Conservation (phyloP, 2,888 invertebrate genomes). For the Sphecodes monilicornis region DNA sequence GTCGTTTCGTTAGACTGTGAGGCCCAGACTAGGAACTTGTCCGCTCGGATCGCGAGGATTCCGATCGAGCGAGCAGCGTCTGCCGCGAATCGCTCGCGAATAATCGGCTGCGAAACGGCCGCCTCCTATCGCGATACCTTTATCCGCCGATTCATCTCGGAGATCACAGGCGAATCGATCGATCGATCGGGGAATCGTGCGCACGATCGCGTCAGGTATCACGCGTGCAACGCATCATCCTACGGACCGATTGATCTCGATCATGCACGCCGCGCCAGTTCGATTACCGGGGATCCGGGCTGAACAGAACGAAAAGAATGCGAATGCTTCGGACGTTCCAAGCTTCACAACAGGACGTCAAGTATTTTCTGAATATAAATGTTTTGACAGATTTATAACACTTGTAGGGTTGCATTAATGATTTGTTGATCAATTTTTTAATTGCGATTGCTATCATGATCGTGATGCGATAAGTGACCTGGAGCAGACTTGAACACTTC, state of each 20-base stretch:
- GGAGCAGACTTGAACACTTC: no score
- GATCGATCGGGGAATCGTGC: neutral
- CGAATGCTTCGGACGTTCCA: no score
- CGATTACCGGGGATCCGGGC: no score
- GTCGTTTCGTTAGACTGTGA: no score
- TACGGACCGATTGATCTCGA: neutral
- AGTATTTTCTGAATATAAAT: no score
- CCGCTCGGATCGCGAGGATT: slow-evolving; percentile 27
- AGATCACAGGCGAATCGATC: slow-evolving; percentile 1
- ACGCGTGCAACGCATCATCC: neutral
- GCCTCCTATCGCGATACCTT: neutral
- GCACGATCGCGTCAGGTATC: neutral
- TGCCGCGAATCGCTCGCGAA: slow-evolving; percentile 9
- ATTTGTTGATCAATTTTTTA: no score
- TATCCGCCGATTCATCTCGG: neutral
- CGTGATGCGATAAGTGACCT: no score
- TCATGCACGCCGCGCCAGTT: neutral
- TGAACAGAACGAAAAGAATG: no score
- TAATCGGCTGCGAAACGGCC: neutral
- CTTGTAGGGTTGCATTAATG: no score
- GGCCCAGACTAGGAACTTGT: neutral
- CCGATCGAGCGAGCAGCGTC: slow-evolving; percentile 32
- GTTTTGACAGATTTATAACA: no score
- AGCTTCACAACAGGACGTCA: no score
- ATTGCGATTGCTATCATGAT: no score